These are phyloP conservation scores for Eretmocerus hayati DNA, from an alignment of 2,888 invertebrate genomes.

Conservation along the genomic window DNA sequence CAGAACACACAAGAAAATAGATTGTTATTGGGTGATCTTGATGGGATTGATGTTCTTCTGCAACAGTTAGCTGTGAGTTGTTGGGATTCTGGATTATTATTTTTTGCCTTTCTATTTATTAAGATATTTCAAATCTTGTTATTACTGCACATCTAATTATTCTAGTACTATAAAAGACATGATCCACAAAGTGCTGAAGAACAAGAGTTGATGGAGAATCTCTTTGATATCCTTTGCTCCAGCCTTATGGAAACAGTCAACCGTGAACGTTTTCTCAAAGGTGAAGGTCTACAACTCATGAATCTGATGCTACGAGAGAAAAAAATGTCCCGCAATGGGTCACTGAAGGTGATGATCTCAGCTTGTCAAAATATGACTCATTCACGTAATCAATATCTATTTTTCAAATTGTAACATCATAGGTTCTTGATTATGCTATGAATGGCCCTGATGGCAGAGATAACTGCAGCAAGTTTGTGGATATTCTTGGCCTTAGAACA, in stretches of 20 bases:
- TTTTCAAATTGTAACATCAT: not conserved
- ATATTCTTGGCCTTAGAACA: slow-evolving; percentile 90
- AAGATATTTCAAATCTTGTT: slow-evolving; percentile 4
- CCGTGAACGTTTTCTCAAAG: slow-evolving; percentile 85
- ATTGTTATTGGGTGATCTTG: slow-evolving; percentile 77
- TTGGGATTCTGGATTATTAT: not conserved
- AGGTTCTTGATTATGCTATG: slow-evolving; percentile 90
- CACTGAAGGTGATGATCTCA: slow-evolving; percentile 63
- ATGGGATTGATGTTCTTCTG: slow-evolving; percentile 91
- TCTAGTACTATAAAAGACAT: slow-evolving; percentile 83
- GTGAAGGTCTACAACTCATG: slow-evolving; percentile 98
- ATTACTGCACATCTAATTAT: slow-evolving; percentile 14
- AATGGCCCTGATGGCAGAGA: slow-evolving; percentile 88
- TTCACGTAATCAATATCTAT: not conserved
- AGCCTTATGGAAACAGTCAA: slow-evolving; percentile 83
- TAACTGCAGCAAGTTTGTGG: slow-evolving; percentile 96
- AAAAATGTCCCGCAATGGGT: slow-evolving; percentile 92
- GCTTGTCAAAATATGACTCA: too few species aligned
- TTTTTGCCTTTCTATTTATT: slow-evolving; percentile 5
- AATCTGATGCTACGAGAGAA: slow-evolving; percentile 98
- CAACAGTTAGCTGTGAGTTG: slow-evolving; percentile 80
- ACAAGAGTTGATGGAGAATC: slow-evolving; percentile 97
- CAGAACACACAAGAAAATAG: slow-evolving; percentile 84
- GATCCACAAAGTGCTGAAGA: slow-evolving; percentile 89
- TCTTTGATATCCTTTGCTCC: slow-evolving; percentile 93